Conservation (phyloP, 2,888 invertebrate genomes). For the Pristionchus maxplancki region DNA sequence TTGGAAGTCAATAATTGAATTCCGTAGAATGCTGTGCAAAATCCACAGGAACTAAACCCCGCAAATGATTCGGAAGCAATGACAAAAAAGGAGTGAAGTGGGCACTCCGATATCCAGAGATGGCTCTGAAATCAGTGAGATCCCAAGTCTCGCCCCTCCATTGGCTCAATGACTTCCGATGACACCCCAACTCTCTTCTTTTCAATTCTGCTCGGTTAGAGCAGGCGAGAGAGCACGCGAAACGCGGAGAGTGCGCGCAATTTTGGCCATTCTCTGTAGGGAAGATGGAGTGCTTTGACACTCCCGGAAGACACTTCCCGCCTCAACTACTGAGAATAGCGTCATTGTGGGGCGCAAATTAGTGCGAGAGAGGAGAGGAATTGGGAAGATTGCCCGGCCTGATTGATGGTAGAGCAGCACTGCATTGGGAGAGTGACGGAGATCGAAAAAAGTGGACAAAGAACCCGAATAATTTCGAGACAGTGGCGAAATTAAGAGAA, state of each 20-base stretch:
- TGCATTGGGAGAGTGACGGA: not conserved
- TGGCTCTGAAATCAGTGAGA: not conserved
- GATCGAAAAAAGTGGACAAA: not conserved
- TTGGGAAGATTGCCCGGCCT: not conserved
- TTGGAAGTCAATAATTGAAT: no score
- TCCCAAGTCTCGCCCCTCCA: not conserved
- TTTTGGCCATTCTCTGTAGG: not conserved
- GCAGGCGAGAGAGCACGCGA: not conserved
- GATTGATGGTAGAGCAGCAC: not conserved
- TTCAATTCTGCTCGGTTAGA: not conserved
- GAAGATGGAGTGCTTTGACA: constrained; percentile 12
- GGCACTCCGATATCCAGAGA: no score
- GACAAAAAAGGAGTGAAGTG: no score
- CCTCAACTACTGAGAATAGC: constrained; percentile 8
- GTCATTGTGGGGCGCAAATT: constrained; percentile 28
- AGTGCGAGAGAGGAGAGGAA: not conserved
- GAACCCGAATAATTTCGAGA: not conserved
- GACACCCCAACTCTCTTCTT: not conserved
- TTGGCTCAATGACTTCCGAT: constrained; percentile 38
- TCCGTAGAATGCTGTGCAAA: no score
- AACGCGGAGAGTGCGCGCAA: not conserved
- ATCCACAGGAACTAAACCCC: no score
- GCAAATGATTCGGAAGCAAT: no score
- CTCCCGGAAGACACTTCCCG: not conserved
- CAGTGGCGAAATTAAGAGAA: no score